Evolutionary conservation across 2,797 vertebrate genomes (phyloP), one percentile per base, ranked within the genome.

Genomic region (Neopelma chrysocephalum): DNA sequence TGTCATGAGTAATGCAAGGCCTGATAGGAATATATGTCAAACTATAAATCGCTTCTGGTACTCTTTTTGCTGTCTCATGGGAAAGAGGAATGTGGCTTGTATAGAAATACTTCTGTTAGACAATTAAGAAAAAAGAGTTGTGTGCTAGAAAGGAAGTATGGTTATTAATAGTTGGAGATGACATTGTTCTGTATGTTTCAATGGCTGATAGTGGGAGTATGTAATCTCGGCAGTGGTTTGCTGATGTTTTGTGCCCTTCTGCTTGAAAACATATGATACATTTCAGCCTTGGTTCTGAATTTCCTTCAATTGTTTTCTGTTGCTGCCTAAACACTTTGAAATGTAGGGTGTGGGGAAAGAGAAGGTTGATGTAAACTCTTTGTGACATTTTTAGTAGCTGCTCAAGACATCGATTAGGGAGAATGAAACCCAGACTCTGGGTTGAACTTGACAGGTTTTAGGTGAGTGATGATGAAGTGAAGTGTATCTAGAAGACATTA

Each of bases 231-330:
- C 83, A 84, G 86, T 85, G 60, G 86, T 80, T 95, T 91, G 77
- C 90, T 95, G 93, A 89, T 95, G 92, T 73, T 94, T 96, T 95
- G 78, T 96, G 83, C 60, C 92, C 90, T 89, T 94, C 91, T 96
- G 80, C 83, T 95, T 94, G 75, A 96, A 96, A 90, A 85, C 81
- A 61, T 82, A 96, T 72, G 88, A 68, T 91, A 71, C 2, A 0
- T 94, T 95, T 96, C 88, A 95, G 64, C 53, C 80, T 85, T 89
- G 80, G 87, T 65, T 84, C 87, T 85, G 77, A 85, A 83, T 95
- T 96, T 97, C 94, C 94, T 96, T 91, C 93, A 84, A 96, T 97
- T 97, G 95, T 96, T 92, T 91, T 96, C 73, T 93, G 60, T 87
- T 82, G 76, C 51, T 96, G 80, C 68, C 90, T 94, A 73, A 96